These are phyloP conservation scores for Lasioglossum lativentre DNA, from an alignment of 2,888 invertebrate genomes.

Conservation along the genomic window DNA sequence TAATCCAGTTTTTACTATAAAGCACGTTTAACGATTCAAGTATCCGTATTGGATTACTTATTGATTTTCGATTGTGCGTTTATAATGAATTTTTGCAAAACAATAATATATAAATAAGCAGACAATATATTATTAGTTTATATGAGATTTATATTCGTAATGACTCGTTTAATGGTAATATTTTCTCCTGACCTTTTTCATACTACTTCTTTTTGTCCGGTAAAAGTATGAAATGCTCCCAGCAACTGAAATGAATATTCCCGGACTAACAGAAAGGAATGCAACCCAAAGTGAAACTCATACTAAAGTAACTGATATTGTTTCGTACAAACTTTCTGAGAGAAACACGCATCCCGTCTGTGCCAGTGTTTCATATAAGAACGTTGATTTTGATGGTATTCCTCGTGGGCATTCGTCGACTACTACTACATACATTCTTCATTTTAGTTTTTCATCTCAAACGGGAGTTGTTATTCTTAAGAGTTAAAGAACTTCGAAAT, in stretches of 20 bases:
- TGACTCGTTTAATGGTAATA: background rate
- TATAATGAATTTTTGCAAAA: no score
- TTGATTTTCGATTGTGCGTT: no score
- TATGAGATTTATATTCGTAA: background rate
- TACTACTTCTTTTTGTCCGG: background rate
- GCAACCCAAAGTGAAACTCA: background rate
- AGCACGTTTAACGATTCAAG: no score
- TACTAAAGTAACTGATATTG: constrained; percentile 10
- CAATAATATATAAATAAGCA: no score
- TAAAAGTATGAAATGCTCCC: background rate
- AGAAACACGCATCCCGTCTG: background rate
- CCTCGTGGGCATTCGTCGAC: background rate
- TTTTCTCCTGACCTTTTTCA: background rate
- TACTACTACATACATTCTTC: background rate
- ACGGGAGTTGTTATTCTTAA: background rate
- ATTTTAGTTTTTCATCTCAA: background rate
- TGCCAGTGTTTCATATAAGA: background rate
- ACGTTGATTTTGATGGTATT: background rate
- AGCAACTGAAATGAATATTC: constrained; percentile 5
- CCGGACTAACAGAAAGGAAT: background rate
- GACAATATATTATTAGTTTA: no score
- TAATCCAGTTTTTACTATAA: no score
- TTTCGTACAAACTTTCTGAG: background rate
- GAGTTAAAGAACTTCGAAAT: background rate
- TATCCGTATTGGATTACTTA: no score